Base-by-base conservation (phyloP, 2,888 invertebrate species). In the Folsomia candida region DNA sequence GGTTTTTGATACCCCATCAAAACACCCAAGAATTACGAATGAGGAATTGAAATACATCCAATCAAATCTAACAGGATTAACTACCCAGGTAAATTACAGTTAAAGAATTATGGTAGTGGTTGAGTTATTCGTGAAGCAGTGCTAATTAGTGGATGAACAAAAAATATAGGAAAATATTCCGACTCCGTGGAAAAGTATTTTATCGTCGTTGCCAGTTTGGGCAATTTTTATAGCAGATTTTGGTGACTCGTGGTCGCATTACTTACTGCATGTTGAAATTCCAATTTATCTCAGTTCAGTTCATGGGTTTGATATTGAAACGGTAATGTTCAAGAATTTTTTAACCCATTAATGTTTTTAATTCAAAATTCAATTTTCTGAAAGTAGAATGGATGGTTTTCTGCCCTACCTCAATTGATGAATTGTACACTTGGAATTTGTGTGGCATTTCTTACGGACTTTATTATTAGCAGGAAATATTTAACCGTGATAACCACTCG, bases 251-350 rank as follows among this genome's bases (percentile, higher is more conserved):
- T 92, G 90, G 91, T 77, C 76, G 22, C 92, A 92, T 84, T 93
- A 92, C 84, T 92, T 92, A 66, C 89, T 91, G 81, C 85, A 92
- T 9, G 92, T 91, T 0, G 92, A 93, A 81, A 82, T 92, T 73
- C 92, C 92, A 9, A 90, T 91, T 0, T 93, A 92, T 78, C 92
- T 93, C 91, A 89, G 89, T 80, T 89, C 91, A 82, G 91, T 93
- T 81, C 84, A 92, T 73, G 91, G 92, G 82, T 91, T 90, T 80
- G 89, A 91, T 80, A 90, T 93, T 70, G 88, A 91, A 80, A 86
- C 88, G 73, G 89, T 89, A 81, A 51, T 47, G 18, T 47, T 9
- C 47, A 47, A 47, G 18, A 18, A 18, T 47, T 47, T 47, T 47
- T 11, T 47, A 47, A 47, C 18, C 9, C 18, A 11, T 18, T 9